Percentiles rank a stretch among this genome's conserved stretches.
These are phyloP conservation scores for Chrysocyon brachyurus DNA, from an alignment of 2,797 vertebrate species.

Conservation along the genomic window DNA sequence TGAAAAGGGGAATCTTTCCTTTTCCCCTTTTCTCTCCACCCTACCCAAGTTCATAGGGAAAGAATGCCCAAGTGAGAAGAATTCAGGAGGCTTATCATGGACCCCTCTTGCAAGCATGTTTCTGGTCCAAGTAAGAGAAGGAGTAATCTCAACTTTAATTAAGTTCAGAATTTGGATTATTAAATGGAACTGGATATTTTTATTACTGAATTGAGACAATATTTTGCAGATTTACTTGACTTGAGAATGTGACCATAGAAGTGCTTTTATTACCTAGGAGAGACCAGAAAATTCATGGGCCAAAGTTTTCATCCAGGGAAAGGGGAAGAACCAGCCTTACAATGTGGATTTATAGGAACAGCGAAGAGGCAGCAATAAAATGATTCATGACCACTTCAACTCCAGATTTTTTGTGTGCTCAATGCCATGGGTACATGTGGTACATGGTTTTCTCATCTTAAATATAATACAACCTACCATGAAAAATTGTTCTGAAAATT, in stretches of 20 bases:
- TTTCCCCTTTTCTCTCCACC: background rate
- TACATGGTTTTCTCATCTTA: background rate
- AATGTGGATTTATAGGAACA: background rate
- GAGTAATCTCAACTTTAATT: background rate
- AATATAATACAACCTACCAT: background rate
- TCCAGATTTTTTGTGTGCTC: background rate
- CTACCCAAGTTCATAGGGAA: background rate
- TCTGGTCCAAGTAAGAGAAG: background rate
- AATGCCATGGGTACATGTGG: rapidly evolving
- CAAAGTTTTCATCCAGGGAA: background rate
- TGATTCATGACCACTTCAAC: background rate
- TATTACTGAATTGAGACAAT: slow-evolving; percentile 12
- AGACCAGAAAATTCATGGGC: slow-evolving; percentile 16
- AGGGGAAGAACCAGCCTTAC: background rate
- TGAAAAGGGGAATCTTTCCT: background rate
- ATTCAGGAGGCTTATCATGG: background rate
- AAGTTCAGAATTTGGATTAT: slow-evolving; percentile 17
- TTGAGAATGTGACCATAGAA: background rate
- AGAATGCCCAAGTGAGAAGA: background rate
- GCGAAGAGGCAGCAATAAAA: background rate
- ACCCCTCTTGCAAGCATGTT: background rate
- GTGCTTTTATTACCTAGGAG: slow-evolving; percentile 60
- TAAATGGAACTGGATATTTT: slow-evolving; percentile 19
- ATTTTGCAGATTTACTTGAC: slow-evolving; percentile 41
- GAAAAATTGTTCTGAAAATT: background rate